These are phyloP conservation scores for Holcopasites calliopsidis DNA, from an alignment of 1,140 invertebrate species.

Conservation along the genomic window DNA sequence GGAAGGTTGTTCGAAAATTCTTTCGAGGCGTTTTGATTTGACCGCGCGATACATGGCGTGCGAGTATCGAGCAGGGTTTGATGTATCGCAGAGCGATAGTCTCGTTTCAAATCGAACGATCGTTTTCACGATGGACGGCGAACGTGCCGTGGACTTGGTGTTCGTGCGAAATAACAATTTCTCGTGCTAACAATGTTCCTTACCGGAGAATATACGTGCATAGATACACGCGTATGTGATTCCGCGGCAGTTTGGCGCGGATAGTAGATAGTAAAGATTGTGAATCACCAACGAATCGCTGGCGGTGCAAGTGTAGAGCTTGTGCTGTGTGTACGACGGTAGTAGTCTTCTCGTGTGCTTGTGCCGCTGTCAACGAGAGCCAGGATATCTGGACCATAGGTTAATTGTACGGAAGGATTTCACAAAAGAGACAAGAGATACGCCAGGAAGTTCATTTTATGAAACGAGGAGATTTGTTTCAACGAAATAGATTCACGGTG, in stretches of 20 bases:
- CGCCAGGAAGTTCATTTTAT: background rate
- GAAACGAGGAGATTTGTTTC: background rate
- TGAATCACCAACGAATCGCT: background rate
- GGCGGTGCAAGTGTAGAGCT: conserved; percentile 29
- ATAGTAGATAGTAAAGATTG: background rate
- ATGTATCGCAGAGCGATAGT: conserved; percentile 38
- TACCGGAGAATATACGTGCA: background rate
- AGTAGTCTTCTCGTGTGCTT: conserved; percentile 26
- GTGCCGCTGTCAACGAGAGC: conserved; percentile 34
- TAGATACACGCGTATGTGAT: conserved; percentile 2
- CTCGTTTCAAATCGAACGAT: conserved; percentile 37
- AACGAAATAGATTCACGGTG: background rate
- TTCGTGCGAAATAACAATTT: conserved; percentile 59
- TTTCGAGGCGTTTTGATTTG: background rate
- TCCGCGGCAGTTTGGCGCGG: background rate
- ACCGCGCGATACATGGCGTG: conserved; percentile 13
- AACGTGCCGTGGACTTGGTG: conserved; percentile 69
- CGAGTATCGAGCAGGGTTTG: conserved; percentile 31
- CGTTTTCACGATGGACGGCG: conserved; percentile 68
- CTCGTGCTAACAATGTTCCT: conserved; percentile 60
- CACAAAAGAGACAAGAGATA: background rate
- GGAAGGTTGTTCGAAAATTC: background rate
- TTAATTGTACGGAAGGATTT: background rate
- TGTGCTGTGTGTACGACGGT: conserved; percentile 25
- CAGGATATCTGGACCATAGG: background rate